Evolutionary conservation across 2,888 invertebrate species (phyloP).

Genomic region (Pilophorus perplexus): DNA sequence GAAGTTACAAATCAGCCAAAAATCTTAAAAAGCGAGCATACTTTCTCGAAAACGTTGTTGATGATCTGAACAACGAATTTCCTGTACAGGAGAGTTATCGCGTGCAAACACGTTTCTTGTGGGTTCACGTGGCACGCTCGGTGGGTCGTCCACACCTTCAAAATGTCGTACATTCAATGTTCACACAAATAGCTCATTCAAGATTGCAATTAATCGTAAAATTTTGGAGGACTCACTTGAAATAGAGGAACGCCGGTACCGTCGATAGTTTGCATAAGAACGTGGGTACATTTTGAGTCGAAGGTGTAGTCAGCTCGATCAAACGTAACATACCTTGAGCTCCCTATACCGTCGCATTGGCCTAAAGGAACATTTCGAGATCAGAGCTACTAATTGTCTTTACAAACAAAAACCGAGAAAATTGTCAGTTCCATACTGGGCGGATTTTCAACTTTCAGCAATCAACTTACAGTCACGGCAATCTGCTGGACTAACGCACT

Average conservation of each 20-base stretch:
- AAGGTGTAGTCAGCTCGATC: conserved; percentile 76
- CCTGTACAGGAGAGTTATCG: conserved; percentile 65
- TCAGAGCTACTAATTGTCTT: background rate
- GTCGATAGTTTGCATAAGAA: conserved; percentile 60
- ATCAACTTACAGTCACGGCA: conserved; percentile 77
- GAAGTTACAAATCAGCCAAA: no score
- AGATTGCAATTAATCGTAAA: conserved; percentile 41
- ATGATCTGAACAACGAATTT: conserved; percentile 59
- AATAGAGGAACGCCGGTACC: conserved; percentile 42
- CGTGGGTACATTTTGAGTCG: conserved; percentile 80
- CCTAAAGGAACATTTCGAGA: conserved; percentile 51
- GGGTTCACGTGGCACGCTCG: conserved; percentile 63
- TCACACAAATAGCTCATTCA: no score
- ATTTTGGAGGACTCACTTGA: conserved; percentile 47
- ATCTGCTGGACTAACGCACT: conserved; percentile 67
- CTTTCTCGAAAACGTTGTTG: conserved; percentile 19
- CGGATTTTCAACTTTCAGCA: no score
- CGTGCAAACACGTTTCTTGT: conserved; percentile 64
- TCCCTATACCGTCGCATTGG: conserved; percentile 70
- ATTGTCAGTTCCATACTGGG: no score
- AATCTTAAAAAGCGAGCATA: conserved; percentile 9
- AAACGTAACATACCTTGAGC: conserved; percentile 78
- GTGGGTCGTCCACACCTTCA: conserved; percentile 68
- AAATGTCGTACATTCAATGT: background rate
- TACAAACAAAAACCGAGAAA: no score